Evolutionary conservation across 2,113 vertebrate genomes (phyloP), one percentile per base, ranked within the genome.

Genomic region (Pleuronectes platessa): DNA sequence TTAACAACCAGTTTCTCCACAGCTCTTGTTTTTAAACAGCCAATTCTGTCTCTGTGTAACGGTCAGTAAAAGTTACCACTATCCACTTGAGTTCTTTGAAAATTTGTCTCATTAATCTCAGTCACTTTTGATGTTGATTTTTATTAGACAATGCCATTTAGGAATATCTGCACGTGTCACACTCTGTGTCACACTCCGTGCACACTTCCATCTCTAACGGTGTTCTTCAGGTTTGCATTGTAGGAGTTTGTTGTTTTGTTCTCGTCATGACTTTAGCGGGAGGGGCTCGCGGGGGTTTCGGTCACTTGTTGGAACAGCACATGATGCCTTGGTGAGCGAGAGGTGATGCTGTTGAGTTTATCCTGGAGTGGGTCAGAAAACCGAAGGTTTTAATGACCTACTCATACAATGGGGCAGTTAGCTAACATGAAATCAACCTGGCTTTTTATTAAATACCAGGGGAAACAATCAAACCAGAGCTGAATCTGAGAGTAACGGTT

Each of bases 61-160:
- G 45, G 75, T 81, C 78, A 86, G 71, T 88, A 54, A 79, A 66
- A 56, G 14, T 80, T 62, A 65, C 76, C 76, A 82, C 63, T 87
- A 75, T 55, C 77, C 81, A 71, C 40, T n/a, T 26, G 55, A 76
- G 54, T 83, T 83, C n/a, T 78, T 75, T 24, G 3, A 67, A 66
- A 63, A 17, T 69, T 56, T 11, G 31, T 72, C 61, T 53, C n/a
- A 54, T 77, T 67, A 61, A 68, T 74, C 31, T 61, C 47, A 1
- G 37, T 81, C 76, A 71, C 47, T 66, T 82, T 77, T 62, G 23
- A 66, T 82, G 64, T 78, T 67, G 14, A 60, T 27, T 76, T 47
- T 73, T 75, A 31, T 66, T 73, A 62, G 71, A 87, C 65, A 81
- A 78, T 86, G 69, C 70, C 77, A 70, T 68, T 54, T 71, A 26